A percentile compares a stretch with the other conserved stretches of the same genome.
Evolutionary conservation across 2,797 vertebrate genomes (phyloP).

Genomic region (Sebastes baramenuke): DNA sequence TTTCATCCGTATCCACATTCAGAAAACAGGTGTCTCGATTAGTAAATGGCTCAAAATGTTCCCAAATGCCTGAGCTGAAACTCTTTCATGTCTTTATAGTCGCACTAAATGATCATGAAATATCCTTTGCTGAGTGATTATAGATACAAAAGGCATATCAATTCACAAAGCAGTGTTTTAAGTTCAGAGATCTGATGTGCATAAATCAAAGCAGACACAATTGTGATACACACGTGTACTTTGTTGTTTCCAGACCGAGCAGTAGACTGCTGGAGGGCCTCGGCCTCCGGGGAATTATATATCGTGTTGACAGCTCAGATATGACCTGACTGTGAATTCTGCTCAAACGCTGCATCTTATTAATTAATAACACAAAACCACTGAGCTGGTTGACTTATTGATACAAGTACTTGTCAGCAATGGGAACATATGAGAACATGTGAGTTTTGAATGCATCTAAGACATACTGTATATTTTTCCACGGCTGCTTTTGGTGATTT

Average conservation of each 20-base stretch:
- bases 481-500: slow-evolving; percentile 1
- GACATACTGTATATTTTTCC: not conserved
- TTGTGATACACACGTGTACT: slow-evolving; percentile 19
- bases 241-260: slow-evolving; percentile 51
- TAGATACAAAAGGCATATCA: not conserved
- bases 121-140: slow-evolving; percentile 11
- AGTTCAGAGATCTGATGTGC: slow-evolving; percentile 15
- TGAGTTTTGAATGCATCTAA: not conserved
- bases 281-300: slow-evolving; percentile 48
- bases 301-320: slow-evolving; percentile 57
- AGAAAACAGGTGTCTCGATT: not conserved
- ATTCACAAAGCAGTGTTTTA: slow-evolving; percentile 24
- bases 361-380: slow-evolving; percentile 53
- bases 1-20: not conserved
- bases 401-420: slow-evolving; percentile 40
- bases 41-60: slow-evolving; percentile 5
- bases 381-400: slow-evolving; percentile 59
- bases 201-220: slow-evolving; percentile 39
- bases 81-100: slow-evolving; percentile 6
- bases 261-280: slow-evolving; percentile 47
- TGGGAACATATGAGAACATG: slow-evolving; percentile 14
- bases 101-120: slow-evolving; percentile 24
- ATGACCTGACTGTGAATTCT: slow-evolving; percentile 65
- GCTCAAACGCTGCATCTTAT: slow-evolving; percentile 59
- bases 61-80: slow-evolving; percentile 7